Evolutionary conservation across 2,888 invertebrate genomes (phyloP).

Genomic region (Danaus chrysippus): DNA sequence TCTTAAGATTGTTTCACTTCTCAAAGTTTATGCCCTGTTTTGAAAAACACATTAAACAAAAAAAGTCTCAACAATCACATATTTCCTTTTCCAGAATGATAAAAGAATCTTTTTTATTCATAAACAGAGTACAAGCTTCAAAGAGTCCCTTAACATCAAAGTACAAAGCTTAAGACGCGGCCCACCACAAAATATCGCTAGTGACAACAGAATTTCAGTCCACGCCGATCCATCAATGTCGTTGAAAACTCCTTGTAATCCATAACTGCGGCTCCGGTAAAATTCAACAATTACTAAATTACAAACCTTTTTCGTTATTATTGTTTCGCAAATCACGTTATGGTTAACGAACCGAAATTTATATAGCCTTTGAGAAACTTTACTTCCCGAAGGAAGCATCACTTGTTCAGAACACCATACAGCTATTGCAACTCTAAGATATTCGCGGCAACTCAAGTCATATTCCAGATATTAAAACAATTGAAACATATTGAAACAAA

Average conservation of each 20-base stretch:
- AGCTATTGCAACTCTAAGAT: background rate
- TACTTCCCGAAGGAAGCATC: too few species aligned
- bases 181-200: conserved; percentile 42
- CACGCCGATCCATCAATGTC: conserved; percentile 65
- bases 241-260: conserved; percentile 60
- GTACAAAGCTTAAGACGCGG: conserved; percentile 27
- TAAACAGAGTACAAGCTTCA: too few species aligned
- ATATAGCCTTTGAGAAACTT: too few species aligned
- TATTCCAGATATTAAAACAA: conserved; percentile 1
- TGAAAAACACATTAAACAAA: too few species aligned
- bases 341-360: too few species aligned
- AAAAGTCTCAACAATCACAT: too few species aligned
- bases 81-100: too few species aligned
- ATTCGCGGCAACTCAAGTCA: background rate
- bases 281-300: conserved; percentile 33
- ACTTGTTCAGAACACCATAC: background rate
- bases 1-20: too few species aligned
- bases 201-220: conserved; percentile 49
- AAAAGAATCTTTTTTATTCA: too few species aligned
- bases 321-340: background rate
- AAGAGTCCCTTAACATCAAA: background rate
- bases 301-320: conserved; percentile 23
- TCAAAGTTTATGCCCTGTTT: too few species aligned
- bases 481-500: conserved; percentile 6
- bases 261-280: conserved; percentile 50